phyloP scores from a whole-genome alignment of 2,888 invertebrate species.

The Muschampia plurimacula region DNA sequence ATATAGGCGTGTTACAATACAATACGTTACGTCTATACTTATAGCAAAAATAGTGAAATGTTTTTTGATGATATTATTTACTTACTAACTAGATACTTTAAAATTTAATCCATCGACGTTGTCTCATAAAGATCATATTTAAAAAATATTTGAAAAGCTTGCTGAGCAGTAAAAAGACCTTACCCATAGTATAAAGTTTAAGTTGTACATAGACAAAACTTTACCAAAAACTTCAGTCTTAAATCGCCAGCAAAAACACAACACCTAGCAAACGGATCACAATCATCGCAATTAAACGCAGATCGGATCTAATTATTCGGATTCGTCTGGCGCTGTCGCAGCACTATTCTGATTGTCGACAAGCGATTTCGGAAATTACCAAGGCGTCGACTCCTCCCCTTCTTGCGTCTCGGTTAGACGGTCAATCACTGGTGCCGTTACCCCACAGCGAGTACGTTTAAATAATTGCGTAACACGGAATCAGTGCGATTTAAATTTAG shows the following conservation, averaged over 20 bases:
- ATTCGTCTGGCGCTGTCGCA: slow-evolving; percentile 67
- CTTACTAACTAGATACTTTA: too few species aligned
- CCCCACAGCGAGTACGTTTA: slow-evolving; percentile 56
- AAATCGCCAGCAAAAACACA: slow-evolving; percentile 29
- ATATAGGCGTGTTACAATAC: too few species aligned
- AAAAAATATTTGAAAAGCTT: too few species aligned
- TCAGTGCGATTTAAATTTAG: neutral
- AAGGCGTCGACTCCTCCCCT: slow-evolving; percentile 72
- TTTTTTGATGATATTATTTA: too few species aligned
- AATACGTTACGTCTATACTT: too few species aligned
- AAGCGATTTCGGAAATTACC: slow-evolving; percentile 84
- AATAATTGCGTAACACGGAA: neutral
- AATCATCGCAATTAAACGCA: slow-evolving; percentile 74
- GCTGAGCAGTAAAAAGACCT: too few species aligned
- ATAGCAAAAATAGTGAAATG: too few species aligned
- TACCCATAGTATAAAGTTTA: neutral
- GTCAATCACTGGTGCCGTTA: slow-evolving; percentile 63
- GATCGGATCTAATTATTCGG: slow-evolving; percentile 81
- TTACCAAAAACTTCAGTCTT: neutral
- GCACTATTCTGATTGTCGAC: slow-evolving; percentile 82
- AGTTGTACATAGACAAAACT: neutral
- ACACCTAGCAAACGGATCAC: slow-evolving; percentile 50
- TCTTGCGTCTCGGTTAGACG: slow-evolving; percentile 68
- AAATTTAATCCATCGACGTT: too few species aligned
- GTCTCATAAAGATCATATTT: too few species aligned